Percentiles rank a stretch among this genome's conserved stretches.
These are phyloP conservation scores for Hydrocynus forskahlii DNA, from an alignment of 2,797 vertebrate species.

Conservation along the genomic window DNA sequence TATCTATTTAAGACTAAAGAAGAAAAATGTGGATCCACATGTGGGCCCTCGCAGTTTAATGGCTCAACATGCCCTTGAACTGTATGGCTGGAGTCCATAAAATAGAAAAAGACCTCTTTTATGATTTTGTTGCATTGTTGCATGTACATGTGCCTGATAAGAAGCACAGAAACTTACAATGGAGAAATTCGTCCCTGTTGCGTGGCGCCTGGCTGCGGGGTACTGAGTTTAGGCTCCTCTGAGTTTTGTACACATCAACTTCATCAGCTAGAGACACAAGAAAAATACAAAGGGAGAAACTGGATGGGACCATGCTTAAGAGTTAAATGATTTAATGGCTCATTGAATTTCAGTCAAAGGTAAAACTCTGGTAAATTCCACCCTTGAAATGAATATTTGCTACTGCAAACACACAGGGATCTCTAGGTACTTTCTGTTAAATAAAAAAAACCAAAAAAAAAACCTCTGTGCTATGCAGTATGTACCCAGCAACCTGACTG, in stretches of 20 bases:
- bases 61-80: conserved; percentile 16
- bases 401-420: conserved; percentile 61
- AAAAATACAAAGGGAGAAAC: conserved; percentile 26
- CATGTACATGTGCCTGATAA: conserved; percentile 22
- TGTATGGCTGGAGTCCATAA: conserved; percentile 10
- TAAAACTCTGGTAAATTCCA: neutral
- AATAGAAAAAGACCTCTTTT: neutral
- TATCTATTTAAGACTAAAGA: no score
- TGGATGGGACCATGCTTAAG: neutral
- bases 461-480: neutral
- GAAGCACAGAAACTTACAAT: conserved; percentile 73
- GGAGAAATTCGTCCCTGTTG: conserved; percentile 77
- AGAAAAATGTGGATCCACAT: neutral
- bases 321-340: neutral
- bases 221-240: conserved; percentile 24
- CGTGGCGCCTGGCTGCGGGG: conserved; percentile 55
- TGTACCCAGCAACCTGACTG: neutral
- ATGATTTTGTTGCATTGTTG: neutral
- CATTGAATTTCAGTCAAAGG: neutral
- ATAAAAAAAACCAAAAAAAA: neutral
- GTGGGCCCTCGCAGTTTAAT: neutral
- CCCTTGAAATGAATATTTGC: conserved; percentile 15
- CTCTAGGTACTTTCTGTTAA: conserved; percentile 44
- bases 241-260: conserved; percentile 72
- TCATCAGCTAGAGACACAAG: conserved; percentile 69